Percentiles rank a stretch among this genome's conserved stretches.
Evolutionary conservation across 2,113 vertebrate genomes (phyloP).

Genomic region (Falco punctatus): DNA sequence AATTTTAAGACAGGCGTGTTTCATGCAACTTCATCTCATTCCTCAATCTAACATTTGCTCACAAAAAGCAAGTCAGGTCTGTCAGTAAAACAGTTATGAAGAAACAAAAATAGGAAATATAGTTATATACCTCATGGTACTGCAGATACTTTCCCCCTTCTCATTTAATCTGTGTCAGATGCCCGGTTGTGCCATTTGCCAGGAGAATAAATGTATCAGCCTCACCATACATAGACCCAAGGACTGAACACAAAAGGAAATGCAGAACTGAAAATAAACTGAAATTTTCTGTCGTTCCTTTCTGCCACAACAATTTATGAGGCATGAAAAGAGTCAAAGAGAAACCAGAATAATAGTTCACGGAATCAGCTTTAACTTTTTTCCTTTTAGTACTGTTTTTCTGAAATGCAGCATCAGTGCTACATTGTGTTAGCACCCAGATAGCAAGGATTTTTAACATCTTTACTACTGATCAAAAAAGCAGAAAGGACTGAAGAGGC

Average conservation of each 20-base stretch:
- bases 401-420: background rate
- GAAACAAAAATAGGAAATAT: background rate
- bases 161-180: background rate
- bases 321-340: background rate
- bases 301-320: background rate
- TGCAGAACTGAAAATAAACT: background rate
- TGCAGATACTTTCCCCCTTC: background rate
- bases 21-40: background rate
- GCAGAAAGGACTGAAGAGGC: background rate
- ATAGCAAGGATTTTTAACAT: background rate
- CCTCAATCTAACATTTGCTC: background rate
- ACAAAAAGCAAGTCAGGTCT: background rate
- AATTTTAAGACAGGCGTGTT: background rate
- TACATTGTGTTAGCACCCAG: background rate
- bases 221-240: accelerated
- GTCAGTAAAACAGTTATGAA: background rate
- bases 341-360: background rate
- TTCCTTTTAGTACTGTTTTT: background rate
- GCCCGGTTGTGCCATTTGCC: background rate
- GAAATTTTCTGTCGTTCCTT: background rate
- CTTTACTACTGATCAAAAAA: background rate
- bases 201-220: background rate
- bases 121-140: background rate
- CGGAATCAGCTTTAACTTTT: background rate
- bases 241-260: background rate